Conservation (phyloP, 2,113 vertebrate genomes). For the Mungos mungo region DNA sequence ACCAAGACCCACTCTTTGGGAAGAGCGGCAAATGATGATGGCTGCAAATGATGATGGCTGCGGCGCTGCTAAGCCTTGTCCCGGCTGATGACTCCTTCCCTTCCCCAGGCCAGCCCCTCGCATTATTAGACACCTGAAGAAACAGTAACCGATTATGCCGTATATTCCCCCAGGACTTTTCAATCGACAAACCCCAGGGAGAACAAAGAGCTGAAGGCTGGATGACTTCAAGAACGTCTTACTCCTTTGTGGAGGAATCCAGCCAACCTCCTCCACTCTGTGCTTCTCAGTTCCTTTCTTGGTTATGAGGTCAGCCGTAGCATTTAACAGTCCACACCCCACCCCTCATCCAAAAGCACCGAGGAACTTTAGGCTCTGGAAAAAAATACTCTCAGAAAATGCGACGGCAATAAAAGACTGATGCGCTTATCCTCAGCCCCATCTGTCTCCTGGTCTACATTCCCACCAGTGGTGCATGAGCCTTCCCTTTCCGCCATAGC, state of each 20-base stretch:
- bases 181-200: not conserved
- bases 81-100: not conserved
- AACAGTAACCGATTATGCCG: not conserved
- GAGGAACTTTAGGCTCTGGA: not conserved
- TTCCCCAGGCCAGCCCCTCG: not conserved
- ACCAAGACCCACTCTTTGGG: not conserved
- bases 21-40: not conserved
- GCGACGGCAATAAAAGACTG: not conserved
- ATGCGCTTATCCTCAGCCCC: fast-evolving
- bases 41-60: not conserved
- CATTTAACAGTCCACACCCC: not conserved
- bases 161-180: not conserved
- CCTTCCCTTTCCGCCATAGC: not conserved
- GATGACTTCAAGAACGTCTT: not conserved
- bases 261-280: not conserved
- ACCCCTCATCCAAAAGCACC: not conserved
- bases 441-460: not conserved
- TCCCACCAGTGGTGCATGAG: no score
- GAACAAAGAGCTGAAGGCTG: not conserved
- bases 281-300: not conserved
- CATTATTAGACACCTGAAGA: not conserved
- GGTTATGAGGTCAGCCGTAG: not conserved
- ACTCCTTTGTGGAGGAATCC: not conserved
- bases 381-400: not conserved
- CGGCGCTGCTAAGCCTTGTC: not conserved